Conservation (phyloP, 2,113 vertebrate species). For the Osmerus eperlanus region DNA sequence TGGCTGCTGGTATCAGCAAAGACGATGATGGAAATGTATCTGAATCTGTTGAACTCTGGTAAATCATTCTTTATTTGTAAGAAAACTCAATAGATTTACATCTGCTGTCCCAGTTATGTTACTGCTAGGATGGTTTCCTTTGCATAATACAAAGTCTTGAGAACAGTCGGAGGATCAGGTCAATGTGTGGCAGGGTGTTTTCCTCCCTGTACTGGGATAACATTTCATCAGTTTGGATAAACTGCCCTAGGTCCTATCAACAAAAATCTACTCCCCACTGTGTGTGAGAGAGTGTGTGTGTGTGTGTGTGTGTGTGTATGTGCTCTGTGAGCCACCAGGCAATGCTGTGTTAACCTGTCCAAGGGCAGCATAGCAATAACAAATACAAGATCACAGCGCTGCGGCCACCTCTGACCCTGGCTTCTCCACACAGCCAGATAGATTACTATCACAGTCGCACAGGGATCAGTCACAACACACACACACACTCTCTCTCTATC, state of each 20-base stretch:
- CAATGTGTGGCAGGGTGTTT: slow-evolving; percentile 29
- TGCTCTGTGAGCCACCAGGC: slow-evolving; percentile 54
- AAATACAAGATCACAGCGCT: slow-evolving; percentile 75
- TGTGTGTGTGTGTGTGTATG: not conserved
- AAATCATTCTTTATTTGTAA: too few relatives aligned
- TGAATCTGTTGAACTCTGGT: too few relatives aligned
- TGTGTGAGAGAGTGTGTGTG: slow-evolving; percentile 26
- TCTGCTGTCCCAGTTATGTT: not conserved
- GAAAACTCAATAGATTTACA: not conserved
- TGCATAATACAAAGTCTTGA: slow-evolving; percentile 26
- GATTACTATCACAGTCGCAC: slow-evolving; percentile 61
- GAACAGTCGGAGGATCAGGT: not conserved
- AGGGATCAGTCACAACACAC: slow-evolving; percentile 30
- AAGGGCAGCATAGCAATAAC: slow-evolving; percentile 78
- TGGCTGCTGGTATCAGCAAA: too few relatives aligned
- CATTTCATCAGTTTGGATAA: slow-evolving; percentile 68
- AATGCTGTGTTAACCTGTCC: slow-evolving; percentile 71
- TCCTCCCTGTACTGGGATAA: slow-evolving; percentile 53
- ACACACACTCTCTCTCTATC: slow-evolving; percentile 9
- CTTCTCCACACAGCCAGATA: slow-evolving; percentile 39
- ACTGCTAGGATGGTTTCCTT: not conserved
- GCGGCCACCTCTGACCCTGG: slow-evolving; percentile 65
- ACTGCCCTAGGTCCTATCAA: slow-evolving; percentile 56
- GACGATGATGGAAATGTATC: too few relatives aligned
- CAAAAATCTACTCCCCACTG: slow-evolving; percentile 31